Evolutionary conservation across 2,113 vertebrate species (phyloP), one percentile per base, ranked within the genome.

Genomic region (Romanogobio albipinnatus): DNA sequence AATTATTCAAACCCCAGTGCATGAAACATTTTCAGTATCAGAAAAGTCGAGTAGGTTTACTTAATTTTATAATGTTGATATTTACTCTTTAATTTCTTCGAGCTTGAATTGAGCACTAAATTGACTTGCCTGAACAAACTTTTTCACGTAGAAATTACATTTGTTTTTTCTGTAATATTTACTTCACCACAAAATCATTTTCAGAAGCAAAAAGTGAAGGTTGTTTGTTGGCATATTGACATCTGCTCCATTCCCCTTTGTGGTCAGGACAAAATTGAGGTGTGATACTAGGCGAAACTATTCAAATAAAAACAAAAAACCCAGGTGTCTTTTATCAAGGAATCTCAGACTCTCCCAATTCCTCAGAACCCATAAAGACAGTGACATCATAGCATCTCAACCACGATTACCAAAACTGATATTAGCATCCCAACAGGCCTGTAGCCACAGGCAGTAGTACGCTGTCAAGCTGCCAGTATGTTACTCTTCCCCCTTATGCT

Each of bases 381-480:
- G 22, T 47, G 70, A 73, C 70, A 47, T 26, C 56, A 47, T 45
- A 17, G 56, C 2, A 9, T 3, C 33, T 45, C 58, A 62, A 45
- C n/a, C 0, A 45, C 4, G 3, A 14, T 17, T 47, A 3, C 2
- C 76, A 45, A 79, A 62, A 10, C 36, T 17, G 29, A 59, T 59
- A 39, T 59, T 19, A 8, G 10, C 33, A 9, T 39, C 76, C 19
- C 19, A 24, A 17, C 9, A 79, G 33, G 14, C 39, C 4, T 80
- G 58, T n/a, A 80, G 58, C 58, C n/a, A 19, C 77, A 80, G 39
- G 77, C 77, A 64, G n/a, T 14, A 22, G 59, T 43, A 59, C 49
- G 53, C 33, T 78, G 76, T 78, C 76, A 79, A 47, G 6, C n/a
- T 17, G 56, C 58, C 56, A 78, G 56, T 22, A 76, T 10, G 47